Evolutionary conservation across 1,140 invertebrate genomes (phyloP), one percentile per base, ranked within the genome.

Genomic region (Drosophila burlai): DNA sequence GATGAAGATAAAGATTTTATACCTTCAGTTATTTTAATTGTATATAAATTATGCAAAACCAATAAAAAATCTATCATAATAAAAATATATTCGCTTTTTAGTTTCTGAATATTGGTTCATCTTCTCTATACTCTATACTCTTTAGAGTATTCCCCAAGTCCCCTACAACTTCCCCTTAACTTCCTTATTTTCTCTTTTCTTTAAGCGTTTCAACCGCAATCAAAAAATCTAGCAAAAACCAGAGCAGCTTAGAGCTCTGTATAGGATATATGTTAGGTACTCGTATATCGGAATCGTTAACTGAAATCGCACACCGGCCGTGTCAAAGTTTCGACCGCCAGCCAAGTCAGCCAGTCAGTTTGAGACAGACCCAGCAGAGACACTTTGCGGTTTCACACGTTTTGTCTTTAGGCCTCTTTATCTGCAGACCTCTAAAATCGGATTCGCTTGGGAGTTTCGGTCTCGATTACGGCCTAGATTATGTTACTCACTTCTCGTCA

Each of bases 401-500:
- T 71, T 80, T 82, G 61, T 68, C 46, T 83, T 68, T 40, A 31
- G 36, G 26, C 52, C 52, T 50, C 49, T 16, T 49, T 50, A 29
- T 6, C 54, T 9, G 16, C 40, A 52, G 46, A 42, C 40, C 57
- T 60, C 72, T 29, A 60, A 83, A 89, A 83, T 76, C 62, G 42
- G 59, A 43, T 64, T 64, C 59, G 59, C 61, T 76, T 57, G 34
- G 9, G 5, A 24, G 54, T 55, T 40, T 55, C 9, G 29, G 63
- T 66, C 29, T 29, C 63, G 58, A 61, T 60, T 76, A 81, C 76
- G 24, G 8, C 7, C 18, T 31, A 13, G 29, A 38, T 40, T 80
- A 95, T 94, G 10, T 31, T 80, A 95, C 94, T 95, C 94, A 98
- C 94, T 96, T 97, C 46, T 97, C 96, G 92, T 98, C 96, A 87